These are phyloP conservation scores for Brachypteracias leptosomus DNA, from an alignment of 2,113 vertebrate genomes.

Conservation along the genomic window DNA sequence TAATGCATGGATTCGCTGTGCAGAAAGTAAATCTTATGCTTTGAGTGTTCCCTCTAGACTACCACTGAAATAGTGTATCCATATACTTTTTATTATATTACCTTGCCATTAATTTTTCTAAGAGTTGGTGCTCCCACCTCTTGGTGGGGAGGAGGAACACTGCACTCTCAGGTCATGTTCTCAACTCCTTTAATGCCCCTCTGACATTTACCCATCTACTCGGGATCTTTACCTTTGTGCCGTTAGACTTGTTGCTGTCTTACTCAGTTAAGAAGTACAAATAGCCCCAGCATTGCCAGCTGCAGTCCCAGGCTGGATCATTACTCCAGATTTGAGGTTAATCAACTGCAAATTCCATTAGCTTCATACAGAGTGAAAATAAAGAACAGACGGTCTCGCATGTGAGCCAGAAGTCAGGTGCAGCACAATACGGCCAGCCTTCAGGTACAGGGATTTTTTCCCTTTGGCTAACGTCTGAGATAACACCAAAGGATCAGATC, in stretches of 20 bases:
- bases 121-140: neutral
- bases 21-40: neutral
- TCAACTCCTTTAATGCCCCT: neutral
- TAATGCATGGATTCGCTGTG: neutral
- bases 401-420: constrained; percentile 74
- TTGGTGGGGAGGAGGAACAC: rapidly evolving
- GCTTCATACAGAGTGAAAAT: constrained; percentile 79
- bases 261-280: constrained; percentile 72
- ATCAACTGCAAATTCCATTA: constrained; percentile 84
- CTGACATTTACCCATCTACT: neutral
- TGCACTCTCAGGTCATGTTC: neutral
- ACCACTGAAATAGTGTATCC: neutral
- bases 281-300: constrained; percentile 66
- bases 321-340: constrained; percentile 80
- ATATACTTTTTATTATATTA: neutral
- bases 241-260: constrained; percentile 75
- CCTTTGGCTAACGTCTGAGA: constrained; percentile 25
- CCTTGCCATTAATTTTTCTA: neutral
- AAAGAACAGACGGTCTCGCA: constrained; percentile 72
- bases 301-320: constrained; percentile 73
- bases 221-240: neutral
- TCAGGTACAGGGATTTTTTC: constrained; percentile 63
- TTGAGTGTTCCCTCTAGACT: neutral
- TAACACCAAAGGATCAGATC: constrained; percentile 23
- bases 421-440: constrained; percentile 48